Percentiles rank a stretch among this genome's conserved stretches.
Evolutionary conservation across 2,888 invertebrate species (phyloP).

Genomic region (Platycnemis pennipes): DNA sequence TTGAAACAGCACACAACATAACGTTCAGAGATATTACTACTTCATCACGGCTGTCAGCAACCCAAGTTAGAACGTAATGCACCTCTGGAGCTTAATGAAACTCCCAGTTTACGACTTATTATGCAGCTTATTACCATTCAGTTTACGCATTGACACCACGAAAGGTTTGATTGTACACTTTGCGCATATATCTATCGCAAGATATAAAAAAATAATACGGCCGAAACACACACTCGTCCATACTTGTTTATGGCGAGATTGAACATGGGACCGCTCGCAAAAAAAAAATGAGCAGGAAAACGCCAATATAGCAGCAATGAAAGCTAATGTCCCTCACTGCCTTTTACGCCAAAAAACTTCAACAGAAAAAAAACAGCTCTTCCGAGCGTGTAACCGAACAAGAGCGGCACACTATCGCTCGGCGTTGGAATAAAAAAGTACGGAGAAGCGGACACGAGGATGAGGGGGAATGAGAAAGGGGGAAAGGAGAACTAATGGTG

Average conservation of each 20-base stretch:
- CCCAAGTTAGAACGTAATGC: not conserved
- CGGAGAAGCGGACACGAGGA: not conserved
- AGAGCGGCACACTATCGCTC: not conserved
- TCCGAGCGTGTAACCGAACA: not conserved
- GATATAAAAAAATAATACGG: not conserved
- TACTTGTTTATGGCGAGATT: not conserved
- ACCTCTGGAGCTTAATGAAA: not conserved
- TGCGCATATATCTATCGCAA: not conserved
- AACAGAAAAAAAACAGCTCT: not conserved
- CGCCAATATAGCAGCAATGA: conserved; percentile 3
- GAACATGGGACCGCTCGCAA: not conserved
- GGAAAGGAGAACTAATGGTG: not conserved
- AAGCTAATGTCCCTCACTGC: not conserved
- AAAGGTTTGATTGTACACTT: not conserved
- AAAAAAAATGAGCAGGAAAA: not conserved
- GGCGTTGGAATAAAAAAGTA: not conserved
- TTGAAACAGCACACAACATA: not conserved
- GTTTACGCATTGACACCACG: not conserved
- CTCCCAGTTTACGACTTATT: not conserved
- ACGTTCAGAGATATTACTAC: not conserved
- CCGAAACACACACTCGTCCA: not conserved
- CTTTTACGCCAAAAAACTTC: conserved; percentile 16
- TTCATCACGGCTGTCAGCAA: not conserved
- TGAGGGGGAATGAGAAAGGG: not conserved
- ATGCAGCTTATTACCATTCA: not conserved